phyloP scores from a whole-genome alignment of 92 coral and sea anemone genomes.

The Isaurus tuberculatus region DNA sequence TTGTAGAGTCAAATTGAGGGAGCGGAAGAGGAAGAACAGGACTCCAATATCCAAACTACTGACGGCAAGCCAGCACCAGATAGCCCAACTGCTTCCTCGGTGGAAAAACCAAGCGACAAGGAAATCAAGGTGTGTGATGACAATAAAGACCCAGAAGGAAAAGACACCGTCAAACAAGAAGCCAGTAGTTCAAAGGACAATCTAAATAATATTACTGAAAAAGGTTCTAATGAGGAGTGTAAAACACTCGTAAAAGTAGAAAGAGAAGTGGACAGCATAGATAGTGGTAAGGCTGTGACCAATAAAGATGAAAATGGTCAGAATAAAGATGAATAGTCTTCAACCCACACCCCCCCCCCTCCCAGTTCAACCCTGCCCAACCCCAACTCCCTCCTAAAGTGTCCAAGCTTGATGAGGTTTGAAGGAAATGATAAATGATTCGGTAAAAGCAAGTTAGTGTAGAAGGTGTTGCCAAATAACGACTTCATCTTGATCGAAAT shows the following conservation, averaged over 20 bases:
- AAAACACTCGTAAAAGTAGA: conserved; percentile 17
- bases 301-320: conserved; percentile 50
- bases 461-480: not conserved
- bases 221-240: conserved; percentile 13
- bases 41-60: not conserved
- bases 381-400: not conserved
- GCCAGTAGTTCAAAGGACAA: conserved; percentile 32
- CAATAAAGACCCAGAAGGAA: not conserved
- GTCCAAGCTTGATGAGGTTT: not conserved
- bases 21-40: conserved; percentile 60
- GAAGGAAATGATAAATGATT: not conserved
- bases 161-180: conserved; percentile 11
- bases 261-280: conserved; percentile 22
- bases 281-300: conserved; percentile 35
- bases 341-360: not conserved
- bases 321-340: conserved; percentile 16
- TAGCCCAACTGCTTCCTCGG: conserved; percentile 25
- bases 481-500: not conserved
- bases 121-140: conserved; percentile 9
- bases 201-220: not conserved
- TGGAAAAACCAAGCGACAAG: conserved; percentile 33
- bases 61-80: conserved; percentile 28
- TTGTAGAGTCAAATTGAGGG: conserved; percentile 55
- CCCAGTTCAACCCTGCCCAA: not conserved
- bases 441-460: too few species aligned